phyloP scores from a whole-genome alignment of 2,113 vertebrate species.

The Rhadina sibilatrix region DNA sequence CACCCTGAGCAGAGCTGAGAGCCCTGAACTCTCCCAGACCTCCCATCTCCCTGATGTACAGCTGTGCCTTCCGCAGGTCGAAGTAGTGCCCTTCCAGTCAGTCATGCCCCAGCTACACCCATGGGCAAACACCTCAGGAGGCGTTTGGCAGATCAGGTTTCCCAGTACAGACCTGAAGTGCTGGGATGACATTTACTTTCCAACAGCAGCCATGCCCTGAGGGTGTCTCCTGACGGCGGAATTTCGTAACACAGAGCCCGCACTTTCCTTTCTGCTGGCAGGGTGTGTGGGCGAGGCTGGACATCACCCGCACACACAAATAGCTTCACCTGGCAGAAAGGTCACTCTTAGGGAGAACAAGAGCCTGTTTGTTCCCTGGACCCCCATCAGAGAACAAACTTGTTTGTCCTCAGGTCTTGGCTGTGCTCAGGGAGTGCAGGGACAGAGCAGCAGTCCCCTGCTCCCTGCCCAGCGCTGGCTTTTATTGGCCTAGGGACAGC shows the following conservation, averaged over 20 bases:
- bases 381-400: not conserved
- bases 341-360: not conserved
- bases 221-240: not conserved
- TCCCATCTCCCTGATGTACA: not conserved
- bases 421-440: not conserved
- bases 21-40: not conserved
- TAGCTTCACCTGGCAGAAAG: not conserved
- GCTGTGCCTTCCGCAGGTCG: not conserved
- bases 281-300: not conserved
- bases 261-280: not conserved
- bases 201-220: not conserved
- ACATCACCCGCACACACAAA: not conserved
- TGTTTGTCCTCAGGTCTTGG: not conserved
- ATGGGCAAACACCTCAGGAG: not conserved
- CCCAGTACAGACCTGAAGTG: not conserved
- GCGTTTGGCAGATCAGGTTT: not conserved
- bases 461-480: fast-evolving
- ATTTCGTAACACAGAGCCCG: not conserved
- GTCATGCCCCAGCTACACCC: not conserved
- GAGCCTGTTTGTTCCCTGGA: not conserved
- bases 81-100: not conserved
- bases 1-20: not conserved
- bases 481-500: not conserved
- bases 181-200: not conserved
- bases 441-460: not conserved